Percentiles rank a stretch among this genome's conserved stretches.
phyloP scores from a whole-genome alignment of 2,113 vertebrate genomes.

The Nesogale talazaci region DNA sequence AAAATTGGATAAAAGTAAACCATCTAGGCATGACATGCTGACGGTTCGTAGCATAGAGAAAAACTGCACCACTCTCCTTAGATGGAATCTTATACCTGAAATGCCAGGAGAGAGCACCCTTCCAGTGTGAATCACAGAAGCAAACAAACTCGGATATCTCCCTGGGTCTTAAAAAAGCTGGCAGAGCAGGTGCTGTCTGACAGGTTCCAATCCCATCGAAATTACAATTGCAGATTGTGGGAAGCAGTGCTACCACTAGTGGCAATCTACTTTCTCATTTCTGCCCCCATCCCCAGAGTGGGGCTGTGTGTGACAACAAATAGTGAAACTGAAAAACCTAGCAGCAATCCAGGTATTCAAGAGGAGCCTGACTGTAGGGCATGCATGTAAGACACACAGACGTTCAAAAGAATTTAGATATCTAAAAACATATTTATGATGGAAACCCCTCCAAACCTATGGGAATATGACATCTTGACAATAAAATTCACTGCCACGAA shows the following conservation, averaged over 20 bases:
- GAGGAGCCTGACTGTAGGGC: neutral
- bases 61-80: neutral
- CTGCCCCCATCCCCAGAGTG: neutral
- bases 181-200: neutral
- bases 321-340: neutral
- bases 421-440: neutral
- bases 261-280: neutral
- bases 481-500: neutral
- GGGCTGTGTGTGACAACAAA: neutral
- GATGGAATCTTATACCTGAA: neutral
- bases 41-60: neutral
- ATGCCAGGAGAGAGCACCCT: neutral
- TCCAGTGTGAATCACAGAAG: neutral
- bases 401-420: neutral
- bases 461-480: neutral
- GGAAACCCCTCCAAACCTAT: neutral
- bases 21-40: neutral
- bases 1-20: neutral
- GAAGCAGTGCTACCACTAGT: neutral
- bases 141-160: neutral
- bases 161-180: neutral
- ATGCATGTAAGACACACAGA: neutral
- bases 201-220: neutral
- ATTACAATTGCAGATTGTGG: neutral
- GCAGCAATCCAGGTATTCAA: neutral